A percentile compares a stretch with the other conserved stretches of the same genome.
Conservation (phyloP, 1,140 invertebrate species). For the Solen grandis region DNA sequence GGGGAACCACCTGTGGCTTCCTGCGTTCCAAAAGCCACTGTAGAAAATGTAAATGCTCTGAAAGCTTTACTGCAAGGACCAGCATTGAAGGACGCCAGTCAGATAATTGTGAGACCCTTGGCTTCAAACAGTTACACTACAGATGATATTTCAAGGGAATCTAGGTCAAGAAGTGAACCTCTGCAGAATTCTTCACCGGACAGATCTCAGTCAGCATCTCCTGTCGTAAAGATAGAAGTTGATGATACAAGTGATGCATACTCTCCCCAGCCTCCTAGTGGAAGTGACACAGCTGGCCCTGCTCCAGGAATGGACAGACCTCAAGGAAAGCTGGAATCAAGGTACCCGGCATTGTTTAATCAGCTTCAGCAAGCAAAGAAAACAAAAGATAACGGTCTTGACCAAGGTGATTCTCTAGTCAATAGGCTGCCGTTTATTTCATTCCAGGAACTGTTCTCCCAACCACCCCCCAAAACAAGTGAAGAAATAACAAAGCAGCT, state of each 20-base stretch:
- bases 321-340: slow-evolving; percentile 38
- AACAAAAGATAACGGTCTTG: not conserved
- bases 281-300: not conserved
- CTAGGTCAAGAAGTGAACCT: not conserved
- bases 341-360: slow-evolving; percentile 50
- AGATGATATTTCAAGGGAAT: not conserved
- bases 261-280: not conserved
- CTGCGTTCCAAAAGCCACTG: not conserved
- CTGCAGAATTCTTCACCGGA: not conserved
- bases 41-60: not conserved
- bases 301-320: not conserved
- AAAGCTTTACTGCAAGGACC: not conserved
- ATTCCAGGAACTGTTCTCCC: slow-evolving; percentile 47
- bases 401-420: slow-evolving; percentile 27
- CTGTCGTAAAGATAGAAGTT: slow-evolving; percentile 46
- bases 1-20: not conserved
- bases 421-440: slow-evolving; percentile 49
- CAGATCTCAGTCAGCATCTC: not conserved
- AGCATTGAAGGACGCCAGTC: not conserved
- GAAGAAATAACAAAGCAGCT: slow-evolving; percentile 10
- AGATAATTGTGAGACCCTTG: not conserved
- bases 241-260: slow-evolving; percentile 13
- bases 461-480: slow-evolving; percentile 6
- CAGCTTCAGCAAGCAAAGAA: slow-evolving; percentile 34
- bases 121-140: not conserved